phyloP scores from a whole-genome alignment of 2,888 invertebrate species.

The Eustalomyia histrio region DNA sequence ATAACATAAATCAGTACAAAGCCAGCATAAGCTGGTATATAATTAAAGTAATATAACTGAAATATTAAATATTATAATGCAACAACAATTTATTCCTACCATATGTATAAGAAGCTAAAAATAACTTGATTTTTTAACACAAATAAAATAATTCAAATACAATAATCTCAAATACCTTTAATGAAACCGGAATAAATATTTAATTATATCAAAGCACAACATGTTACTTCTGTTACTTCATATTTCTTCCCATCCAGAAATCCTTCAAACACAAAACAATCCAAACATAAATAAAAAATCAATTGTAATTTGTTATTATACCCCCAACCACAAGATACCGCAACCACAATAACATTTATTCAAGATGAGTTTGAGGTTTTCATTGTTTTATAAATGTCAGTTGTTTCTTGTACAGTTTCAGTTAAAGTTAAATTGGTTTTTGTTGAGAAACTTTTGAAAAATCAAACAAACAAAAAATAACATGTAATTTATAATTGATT shows the following conservation, averaged over 20 bases:
- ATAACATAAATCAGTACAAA: slow-evolving; percentile 52
- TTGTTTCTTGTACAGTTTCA: slow-evolving; percentile 36
- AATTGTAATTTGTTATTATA: slow-evolving; percentile 28
- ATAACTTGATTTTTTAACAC: neutral
- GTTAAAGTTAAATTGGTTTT: slow-evolving; percentile 28
- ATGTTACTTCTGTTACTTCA: neutral
- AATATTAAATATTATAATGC: neutral
- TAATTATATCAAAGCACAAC: neutral
- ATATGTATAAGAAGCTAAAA: neutral
- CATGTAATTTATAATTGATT: slow-evolving; percentile 56
- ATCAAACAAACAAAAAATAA: neutral
- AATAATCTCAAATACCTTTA: slow-evolving; percentile 24
- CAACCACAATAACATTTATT: slow-evolving; percentile 1
- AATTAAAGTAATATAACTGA: slow-evolving; percentile 1
- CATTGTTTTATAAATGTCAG: slow-evolving; percentile 61
- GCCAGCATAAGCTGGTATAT: slow-evolving; percentile 28
- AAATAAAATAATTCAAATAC: slow-evolving; percentile 13
- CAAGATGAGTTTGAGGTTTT: slow-evolving; percentile 46
- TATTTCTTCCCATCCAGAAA: slow-evolving; percentile 11
- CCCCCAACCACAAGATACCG: neutral
- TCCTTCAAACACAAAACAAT: slow-evolving; percentile 21
- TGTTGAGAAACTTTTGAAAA: slow-evolving; percentile 20
- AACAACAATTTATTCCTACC: neutral
- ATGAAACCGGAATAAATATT: slow-evolving; percentile 16
- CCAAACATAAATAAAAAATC: slow-evolving; percentile 17